These are phyloP conservation scores for Harlomillsia oculata DNA, from an alignment of 1,140 invertebrate genomes.

Conservation along the genomic window DNA sequence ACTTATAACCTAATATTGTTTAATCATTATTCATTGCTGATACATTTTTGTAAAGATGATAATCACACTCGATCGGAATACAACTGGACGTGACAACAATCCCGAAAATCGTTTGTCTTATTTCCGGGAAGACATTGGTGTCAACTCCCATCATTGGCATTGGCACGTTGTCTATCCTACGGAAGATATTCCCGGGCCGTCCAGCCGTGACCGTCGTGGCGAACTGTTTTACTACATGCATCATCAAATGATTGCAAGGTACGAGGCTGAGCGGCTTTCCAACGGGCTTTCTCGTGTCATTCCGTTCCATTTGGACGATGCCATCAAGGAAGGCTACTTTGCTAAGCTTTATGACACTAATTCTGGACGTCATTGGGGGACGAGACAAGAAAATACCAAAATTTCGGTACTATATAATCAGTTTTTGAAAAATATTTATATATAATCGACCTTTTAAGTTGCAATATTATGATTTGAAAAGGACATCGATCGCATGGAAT, in stretches of 20 bases:
- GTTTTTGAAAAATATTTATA: slow-evolving; percentile 1
- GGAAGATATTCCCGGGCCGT: slow-evolving; percentile 46
- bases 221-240: slow-evolving; percentile 67
- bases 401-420: slow-evolving; percentile 18
- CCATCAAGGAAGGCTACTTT: slow-evolving; percentile 35
- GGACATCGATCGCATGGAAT: slow-evolving; percentile 25
- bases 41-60: neutral
- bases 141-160: slow-evolving; percentile 64
- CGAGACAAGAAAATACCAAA: slow-evolving; percentile 25
- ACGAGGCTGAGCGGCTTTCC: slow-evolving; percentile 37
- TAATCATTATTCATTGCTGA: too few species aligned
- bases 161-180: slow-evolving; percentile 68
- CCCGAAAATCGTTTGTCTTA: slow-evolving; percentile 21
- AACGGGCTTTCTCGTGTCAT: slow-evolving; percentile 33
- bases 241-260: slow-evolving; percentile 50
- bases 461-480: slow-evolving; percentile 38
- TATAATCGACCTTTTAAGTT: neutral
- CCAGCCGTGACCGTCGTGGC: slow-evolving; percentile 55
- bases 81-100: slow-evolving; percentile 13
- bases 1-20: neutral
- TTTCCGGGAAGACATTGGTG: slow-evolving; percentile 27
- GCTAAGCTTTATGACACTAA: slow-evolving; percentile 32
- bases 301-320: slow-evolving; percentile 13
- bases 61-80: neutral
- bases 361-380: slow-evolving; percentile 26